Percentiles rank a stretch among this genome's conserved stretches.
phyloP scores from a whole-genome alignment of 2,797 vertebrate species.

The Neomorphus geoffroyi region DNA sequence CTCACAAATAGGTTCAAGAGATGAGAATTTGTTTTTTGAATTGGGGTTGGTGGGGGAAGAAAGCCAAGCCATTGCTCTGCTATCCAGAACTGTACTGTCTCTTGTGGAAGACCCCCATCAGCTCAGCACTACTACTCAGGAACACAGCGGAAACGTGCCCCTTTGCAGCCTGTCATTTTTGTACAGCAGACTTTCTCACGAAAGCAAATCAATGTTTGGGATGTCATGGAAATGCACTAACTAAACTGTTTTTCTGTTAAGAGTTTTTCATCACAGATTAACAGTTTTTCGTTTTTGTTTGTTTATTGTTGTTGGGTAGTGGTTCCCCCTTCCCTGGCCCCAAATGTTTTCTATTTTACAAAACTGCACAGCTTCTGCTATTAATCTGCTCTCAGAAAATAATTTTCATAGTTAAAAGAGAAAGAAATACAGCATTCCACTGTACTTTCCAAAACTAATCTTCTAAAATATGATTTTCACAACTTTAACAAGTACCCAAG shows the following conservation, averaged over 20 bases:
- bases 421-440: neutral
- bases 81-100: neutral
- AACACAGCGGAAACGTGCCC: rapidly evolving
- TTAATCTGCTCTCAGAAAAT: neutral
- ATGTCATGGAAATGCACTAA: neutral
- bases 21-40: neutral
- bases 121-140: neutral
- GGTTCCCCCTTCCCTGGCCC: no score
- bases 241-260: neutral
- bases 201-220: neutral
- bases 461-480: neutral
- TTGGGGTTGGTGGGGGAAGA: neutral
- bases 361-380: neutral
- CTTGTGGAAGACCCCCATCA: neutral
- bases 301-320: no score
- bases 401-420: neutral
- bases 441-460: neutral
- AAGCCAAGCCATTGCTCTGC: neutral
- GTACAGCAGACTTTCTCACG: neutral
- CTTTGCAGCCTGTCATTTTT: neutral
- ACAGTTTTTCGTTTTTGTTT: neutral
- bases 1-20: neutral
- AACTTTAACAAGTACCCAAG: neutral
- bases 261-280: neutral
- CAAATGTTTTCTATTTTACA: neutral